Evolutionary conservation across 2,797 vertebrate genomes (phyloP).

Genomic region (Adrianichthys oophorus): DNA sequence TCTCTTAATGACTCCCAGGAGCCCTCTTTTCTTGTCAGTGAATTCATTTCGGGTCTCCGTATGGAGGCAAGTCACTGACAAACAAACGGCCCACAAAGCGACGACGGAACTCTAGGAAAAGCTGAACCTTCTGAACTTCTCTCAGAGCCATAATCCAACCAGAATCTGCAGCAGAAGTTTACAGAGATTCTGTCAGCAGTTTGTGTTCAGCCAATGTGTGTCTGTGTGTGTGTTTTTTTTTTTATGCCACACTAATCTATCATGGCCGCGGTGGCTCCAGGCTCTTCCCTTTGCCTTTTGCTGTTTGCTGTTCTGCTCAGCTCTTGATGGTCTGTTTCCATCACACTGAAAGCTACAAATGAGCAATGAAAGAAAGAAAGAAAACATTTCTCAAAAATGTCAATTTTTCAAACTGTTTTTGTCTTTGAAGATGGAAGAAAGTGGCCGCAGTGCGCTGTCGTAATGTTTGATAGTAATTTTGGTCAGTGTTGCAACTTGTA

Average conservation of each 20-base stretch:
- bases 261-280: slow-evolving; percentile 65
- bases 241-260: slow-evolving; percentile 78
- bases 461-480: slow-evolving; percentile 43
- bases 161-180: slow-evolving; percentile 61
- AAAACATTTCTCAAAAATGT: slow-evolving; percentile 76
- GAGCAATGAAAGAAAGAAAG: slow-evolving; percentile 67
- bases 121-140: slow-evolving; percentile 33
- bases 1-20: slow-evolving; percentile 36
- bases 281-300: slow-evolving; percentile 76
- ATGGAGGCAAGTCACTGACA: slow-evolving; percentile 50
- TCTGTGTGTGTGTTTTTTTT: slow-evolving; percentile 56
- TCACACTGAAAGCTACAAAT: slow-evolving; percentile 81
- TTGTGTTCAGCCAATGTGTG: slow-evolving; percentile 69
- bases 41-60: slow-evolving; percentile 35
- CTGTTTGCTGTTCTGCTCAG: slow-evolving; percentile 66
- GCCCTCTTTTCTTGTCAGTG: slow-evolving; percentile 24
- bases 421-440: slow-evolving; percentile 56
- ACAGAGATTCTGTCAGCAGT: slow-evolving; percentile 66
- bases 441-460: slow-evolving; percentile 53
- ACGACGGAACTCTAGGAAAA: slow-evolving; percentile 40
- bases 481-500: slow-evolving; percentile 53
- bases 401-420: slow-evolving; percentile 76
- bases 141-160: slow-evolving; percentile 48
- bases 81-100: slow-evolving; percentile 32
- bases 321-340: slow-evolving; percentile 94